Evolutionary conservation across 2,113 vertebrate species (phyloP).

Genomic region (Syngnathoides biaculeatus): DNA sequence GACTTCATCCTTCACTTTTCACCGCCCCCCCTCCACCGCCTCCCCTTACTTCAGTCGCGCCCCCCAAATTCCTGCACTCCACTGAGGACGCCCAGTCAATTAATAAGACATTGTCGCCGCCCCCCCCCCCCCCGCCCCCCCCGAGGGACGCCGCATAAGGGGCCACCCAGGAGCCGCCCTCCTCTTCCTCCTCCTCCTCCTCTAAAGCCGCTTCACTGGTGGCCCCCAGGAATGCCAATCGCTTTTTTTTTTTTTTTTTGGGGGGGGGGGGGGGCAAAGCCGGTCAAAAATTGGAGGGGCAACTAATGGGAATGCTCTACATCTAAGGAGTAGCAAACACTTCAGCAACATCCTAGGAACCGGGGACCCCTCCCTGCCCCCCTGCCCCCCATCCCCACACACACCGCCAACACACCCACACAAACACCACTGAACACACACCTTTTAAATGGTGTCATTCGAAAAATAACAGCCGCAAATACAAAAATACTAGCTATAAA

Average conservation of each 20-base stretch:
- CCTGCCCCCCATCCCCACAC: too few relatives aligned
- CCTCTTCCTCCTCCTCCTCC: constrained; percentile 25
- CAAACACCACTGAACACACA: background rate
- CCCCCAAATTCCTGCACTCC: constrained; percentile 71
- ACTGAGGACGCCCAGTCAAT: constrained; percentile 78
- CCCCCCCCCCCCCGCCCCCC: too few relatives aligned
- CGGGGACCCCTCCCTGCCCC: too few relatives aligned
- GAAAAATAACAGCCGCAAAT: background rate
- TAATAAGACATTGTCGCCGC: constrained; percentile 83
- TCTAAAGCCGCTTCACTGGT: constrained; percentile 77
- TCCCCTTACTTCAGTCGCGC: background rate
- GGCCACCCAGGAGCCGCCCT: constrained; percentile 76
- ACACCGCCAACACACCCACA: constrained; percentile 33
- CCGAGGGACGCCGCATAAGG: constrained; percentile 60
- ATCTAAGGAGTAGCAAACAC: constrained; percentile 44
- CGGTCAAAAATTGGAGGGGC: constrained; percentile 63
- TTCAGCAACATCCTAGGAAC: background rate
- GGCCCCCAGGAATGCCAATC: constrained; percentile 75
- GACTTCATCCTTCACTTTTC: constrained; percentile 29
- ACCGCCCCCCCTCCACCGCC: constrained; percentile 11
- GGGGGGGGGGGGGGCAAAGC: constrained; percentile 12
- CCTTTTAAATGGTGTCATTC: too few relatives aligned
- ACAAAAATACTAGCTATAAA: constrained; percentile 2
- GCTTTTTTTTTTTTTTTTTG: constrained; percentile 35
- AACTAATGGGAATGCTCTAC: constrained; percentile 66